Percentiles rank a stretch among this genome's conserved stretches.
phyloP scores from a whole-genome alignment of 2,797 vertebrate genomes.

The Myotis myotis region DNA sequence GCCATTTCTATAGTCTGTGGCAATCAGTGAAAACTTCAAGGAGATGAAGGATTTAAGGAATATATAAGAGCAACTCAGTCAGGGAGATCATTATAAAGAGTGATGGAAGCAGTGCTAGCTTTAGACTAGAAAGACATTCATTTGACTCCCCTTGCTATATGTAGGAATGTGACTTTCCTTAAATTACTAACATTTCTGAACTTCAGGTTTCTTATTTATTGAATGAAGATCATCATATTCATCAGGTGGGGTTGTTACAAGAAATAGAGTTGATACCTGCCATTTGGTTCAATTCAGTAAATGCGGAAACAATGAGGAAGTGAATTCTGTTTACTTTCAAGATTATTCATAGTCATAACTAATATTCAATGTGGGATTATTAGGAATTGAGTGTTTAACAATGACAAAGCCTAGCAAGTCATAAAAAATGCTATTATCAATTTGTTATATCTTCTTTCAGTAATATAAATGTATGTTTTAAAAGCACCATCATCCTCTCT shows the following conservation, averaged over 20 bases:
- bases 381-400: neutral
- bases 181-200: neutral
- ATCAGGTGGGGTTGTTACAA: neutral
- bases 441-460: neutral
- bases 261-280: neutral
- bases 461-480: neutral
- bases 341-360: neutral
- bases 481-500: neutral
- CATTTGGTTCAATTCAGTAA: neutral
- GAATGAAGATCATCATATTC: neutral
- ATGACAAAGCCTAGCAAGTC: neutral
- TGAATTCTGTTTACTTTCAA: neutral
- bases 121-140: neutral
- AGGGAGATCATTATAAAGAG: neutral
- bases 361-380: neutral
- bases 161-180: neutral
- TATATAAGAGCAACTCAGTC: neutral
- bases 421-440: neutral
- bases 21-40: neutral
- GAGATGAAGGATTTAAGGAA: neutral
- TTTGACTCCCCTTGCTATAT: neutral
- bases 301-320: neutral
- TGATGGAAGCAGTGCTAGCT: neutral
- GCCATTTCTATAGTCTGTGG: neutral
- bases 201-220: neutral